Evolutionary conservation across 2,797 vertebrate species (phyloP).

Genomic region (Tauraco hartlaubi): DNA sequence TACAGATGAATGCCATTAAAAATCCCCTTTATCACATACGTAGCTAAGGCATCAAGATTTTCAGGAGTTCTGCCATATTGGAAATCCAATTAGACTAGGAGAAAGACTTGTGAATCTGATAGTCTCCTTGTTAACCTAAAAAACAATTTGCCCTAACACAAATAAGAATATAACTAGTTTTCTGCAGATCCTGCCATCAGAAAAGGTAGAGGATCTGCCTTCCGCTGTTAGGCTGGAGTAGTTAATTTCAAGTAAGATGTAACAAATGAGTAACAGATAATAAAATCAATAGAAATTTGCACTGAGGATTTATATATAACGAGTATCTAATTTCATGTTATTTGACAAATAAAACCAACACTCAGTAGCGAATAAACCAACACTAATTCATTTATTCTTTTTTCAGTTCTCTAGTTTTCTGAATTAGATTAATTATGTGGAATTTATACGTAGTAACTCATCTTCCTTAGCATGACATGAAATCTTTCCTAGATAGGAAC

Average conservation of each 20-base stretch:
- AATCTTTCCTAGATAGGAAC: background rate
- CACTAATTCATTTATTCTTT: background rate
- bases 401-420: background rate
- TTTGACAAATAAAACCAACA: background rate
- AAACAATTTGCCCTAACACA: background rate
- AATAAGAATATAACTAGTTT: background rate
- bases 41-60: background rate
- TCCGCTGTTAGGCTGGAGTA: background rate
- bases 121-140: background rate
- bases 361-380: background rate
- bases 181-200: background rate
- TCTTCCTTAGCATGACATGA: background rate
- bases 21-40: background rate
- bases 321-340: background rate
- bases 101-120: background rate
- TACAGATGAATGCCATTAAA: background rate
- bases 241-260: background rate
- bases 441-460: background rate
- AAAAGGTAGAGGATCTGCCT: background rate
- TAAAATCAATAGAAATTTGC: background rate
- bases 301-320: background rate
- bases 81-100: background rate
- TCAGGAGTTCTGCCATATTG: background rate
- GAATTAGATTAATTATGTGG: background rate
- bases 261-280: background rate